Evolutionary conservation across 2,888 invertebrate species (phyloP), one percentile per base, ranked within the genome.

Genomic region (Boloria selene): DNA sequence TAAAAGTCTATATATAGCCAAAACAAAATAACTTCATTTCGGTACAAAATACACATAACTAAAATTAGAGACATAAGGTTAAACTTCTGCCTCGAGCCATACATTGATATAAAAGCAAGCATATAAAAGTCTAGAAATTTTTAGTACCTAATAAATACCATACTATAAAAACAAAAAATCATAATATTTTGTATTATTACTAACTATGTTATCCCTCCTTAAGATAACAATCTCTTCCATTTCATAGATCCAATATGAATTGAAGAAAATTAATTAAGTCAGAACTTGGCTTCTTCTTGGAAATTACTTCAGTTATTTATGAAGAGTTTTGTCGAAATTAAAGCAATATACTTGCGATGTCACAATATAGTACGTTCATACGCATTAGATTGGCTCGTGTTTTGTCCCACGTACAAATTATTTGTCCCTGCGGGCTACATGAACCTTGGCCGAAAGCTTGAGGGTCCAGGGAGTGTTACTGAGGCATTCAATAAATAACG

Each of bases 271-370:
- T 70, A 74, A 74, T 76, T 71, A 67, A 67, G 59, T 68, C 58
- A 62, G 47, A 59, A 18, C 38, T 38, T 18, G 16, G 26, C 55
- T 66, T 68, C 58, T 67, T 59, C 80, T 66, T 69, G 62, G 45
- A 63, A 68, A 58, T 65, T 51, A 81, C 78, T 75, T 77, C 77
- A 80, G 74, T 74, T 67, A 45, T 67, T 55, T 64, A 56, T 44
- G 18, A 54, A 61, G 54, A 64, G 64, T 63, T 67, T 64, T 50
- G 61, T 56, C 69, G 53, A 74, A 74, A 74, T 72, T 73, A 70
- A 74, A 73, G 70, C 74, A 70, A 74, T 74, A 70, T 69, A 70
- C 65, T 69, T 70, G 68, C 69, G 63, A 55, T 62, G 71, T 70
- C 67, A 68, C 66, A 72, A 72, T 71, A 69, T 70, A 67, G 65